These are phyloP conservation scores for Erebia ligea DNA, from an alignment of 2,888 invertebrate species.

Conservation along the genomic window DNA sequence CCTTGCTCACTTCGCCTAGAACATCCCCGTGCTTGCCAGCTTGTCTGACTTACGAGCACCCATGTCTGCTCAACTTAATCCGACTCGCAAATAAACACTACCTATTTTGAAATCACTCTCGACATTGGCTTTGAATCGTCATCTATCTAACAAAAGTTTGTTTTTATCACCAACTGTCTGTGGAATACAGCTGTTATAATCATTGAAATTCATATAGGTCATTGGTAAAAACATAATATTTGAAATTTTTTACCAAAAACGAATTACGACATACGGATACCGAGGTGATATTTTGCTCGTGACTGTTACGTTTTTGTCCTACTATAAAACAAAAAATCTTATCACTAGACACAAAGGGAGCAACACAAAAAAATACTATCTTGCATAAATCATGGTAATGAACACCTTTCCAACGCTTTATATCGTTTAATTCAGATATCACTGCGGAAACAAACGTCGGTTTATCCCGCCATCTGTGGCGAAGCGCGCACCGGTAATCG, in stretches of 20 bases:
- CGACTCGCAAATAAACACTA: conserved; percentile 9
- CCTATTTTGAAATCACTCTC: conserved; percentile 4
- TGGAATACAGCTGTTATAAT: neutral
- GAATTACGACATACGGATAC: conserved; percentile 3
- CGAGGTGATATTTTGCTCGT: neutral
- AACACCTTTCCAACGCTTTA: conserved; percentile 81
- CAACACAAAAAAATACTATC: conserved; percentile 67
- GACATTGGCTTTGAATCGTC: conserved; percentile 2
- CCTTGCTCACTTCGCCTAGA: conserved; percentile 46
- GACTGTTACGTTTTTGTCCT: neutral
- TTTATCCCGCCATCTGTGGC: conserved; percentile 81
- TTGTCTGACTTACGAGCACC: conserved; percentile 18
- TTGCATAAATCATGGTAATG: conserved; percentile 82
- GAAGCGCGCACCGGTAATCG: conserved; percentile 81
- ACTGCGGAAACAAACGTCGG: conserved; percentile 83
- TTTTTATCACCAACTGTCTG: neutral
- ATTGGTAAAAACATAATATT: neutral
- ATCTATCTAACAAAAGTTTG: neutral
- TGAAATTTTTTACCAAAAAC: neutral
- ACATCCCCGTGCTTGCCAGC: conserved; percentile 40
- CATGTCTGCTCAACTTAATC: conserved; percentile 8
- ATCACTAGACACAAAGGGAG: conserved; percentile 40
- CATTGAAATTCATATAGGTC: no score
- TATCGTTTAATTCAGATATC: conserved; percentile 83
- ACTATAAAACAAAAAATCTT: conserved; percentile 25